Percentiles rank a stretch among this genome's conserved stretches.
These are phyloP conservation scores for Periplaneta americana DNA, from an alignment of 1,140 invertebrate genomes.

Conservation along the genomic window DNA sequence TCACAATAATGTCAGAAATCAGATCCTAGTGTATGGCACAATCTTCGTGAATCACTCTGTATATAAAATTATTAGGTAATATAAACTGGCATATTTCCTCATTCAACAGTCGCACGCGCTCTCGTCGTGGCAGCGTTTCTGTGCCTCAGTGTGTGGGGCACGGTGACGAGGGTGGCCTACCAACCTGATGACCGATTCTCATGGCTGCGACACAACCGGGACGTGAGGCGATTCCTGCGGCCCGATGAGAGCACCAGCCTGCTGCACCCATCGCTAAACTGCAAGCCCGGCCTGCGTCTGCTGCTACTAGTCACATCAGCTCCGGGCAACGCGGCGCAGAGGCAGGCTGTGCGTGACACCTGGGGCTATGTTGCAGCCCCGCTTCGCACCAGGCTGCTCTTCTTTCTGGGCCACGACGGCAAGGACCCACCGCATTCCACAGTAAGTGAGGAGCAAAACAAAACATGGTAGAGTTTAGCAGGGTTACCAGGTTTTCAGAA, in stretches of 20 bases:
- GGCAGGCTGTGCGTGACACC: slow-evolving; percentile 2
- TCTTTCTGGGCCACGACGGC: slow-evolving; percentile 1
- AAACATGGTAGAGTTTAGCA: background rate
- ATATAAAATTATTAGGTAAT: too few species aligned
- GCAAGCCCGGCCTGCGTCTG: background rate
- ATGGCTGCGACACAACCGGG: background rate
- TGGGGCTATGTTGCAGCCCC: background rate
- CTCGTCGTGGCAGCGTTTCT: too few species aligned
- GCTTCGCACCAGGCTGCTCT: background rate
- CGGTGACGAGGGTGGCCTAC: background rate
- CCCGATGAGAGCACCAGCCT: background rate
- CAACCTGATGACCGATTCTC: background rate
- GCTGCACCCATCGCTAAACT: background rate
- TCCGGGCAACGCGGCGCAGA: background rate
- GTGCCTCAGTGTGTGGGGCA: background rate
- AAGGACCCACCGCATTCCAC: background rate
- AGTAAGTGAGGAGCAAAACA: background rate
- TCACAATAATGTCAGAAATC: too few species aligned
- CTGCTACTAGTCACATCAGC: slow-evolving; percentile 6
- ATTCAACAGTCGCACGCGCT: too few species aligned
- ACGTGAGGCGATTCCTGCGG: background rate
- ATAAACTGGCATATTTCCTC: too few species aligned
- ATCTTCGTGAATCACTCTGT: too few species aligned
- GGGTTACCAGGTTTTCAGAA: background rate
- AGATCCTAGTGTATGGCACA: too few species aligned